Evolutionary conservation across 2,797 vertebrate species (phyloP).

Genomic region (Lateolabrax maculatus): DNA sequence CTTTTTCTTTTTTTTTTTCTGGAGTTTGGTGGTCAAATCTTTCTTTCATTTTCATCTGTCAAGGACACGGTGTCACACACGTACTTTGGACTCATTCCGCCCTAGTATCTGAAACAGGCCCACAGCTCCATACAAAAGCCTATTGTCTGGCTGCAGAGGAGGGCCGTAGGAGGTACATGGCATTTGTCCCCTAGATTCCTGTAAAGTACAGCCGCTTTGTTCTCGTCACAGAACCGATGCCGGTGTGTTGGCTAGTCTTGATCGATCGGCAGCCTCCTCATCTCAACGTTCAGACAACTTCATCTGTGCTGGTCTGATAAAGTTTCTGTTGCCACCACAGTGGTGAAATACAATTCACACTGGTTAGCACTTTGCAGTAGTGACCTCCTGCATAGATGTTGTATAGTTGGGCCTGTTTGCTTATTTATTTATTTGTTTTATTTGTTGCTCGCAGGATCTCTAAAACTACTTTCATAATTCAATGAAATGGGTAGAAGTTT

Average conservation of each 20-base stretch:
- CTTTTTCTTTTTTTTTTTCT: background rate
- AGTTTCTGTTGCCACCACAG: background rate
- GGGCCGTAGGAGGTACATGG: constrained; percentile 13
- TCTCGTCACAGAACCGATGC: constrained; percentile 1
- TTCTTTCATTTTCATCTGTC: background rate
- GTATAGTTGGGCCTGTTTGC: background rate
- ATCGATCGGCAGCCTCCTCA: constrained; percentile 4
- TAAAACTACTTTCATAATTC: background rate
- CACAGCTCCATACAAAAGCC: constrained; percentile 11
- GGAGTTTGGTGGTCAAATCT: background rate
- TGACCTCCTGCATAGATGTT: background rate
- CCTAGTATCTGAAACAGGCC: constrained; percentile 19
- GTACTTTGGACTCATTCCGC: background rate
- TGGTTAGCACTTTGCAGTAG: background rate
- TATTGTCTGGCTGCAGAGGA: constrained; percentile 21
- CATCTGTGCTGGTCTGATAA: constrained; percentile 23
- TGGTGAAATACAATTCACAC: background rate
- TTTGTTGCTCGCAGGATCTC: background rate
- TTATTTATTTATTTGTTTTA: too few species aligned
- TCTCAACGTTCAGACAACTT: background rate
- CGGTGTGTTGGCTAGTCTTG: background rate
- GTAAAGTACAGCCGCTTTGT: constrained; percentile 26
- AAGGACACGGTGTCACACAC: background rate
- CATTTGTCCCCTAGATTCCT: constrained; percentile 32
- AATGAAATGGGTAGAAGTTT: background rate